Conservation (phyloP, 2,113 vertebrate genomes). For the Serilophus lunatus region DNA sequence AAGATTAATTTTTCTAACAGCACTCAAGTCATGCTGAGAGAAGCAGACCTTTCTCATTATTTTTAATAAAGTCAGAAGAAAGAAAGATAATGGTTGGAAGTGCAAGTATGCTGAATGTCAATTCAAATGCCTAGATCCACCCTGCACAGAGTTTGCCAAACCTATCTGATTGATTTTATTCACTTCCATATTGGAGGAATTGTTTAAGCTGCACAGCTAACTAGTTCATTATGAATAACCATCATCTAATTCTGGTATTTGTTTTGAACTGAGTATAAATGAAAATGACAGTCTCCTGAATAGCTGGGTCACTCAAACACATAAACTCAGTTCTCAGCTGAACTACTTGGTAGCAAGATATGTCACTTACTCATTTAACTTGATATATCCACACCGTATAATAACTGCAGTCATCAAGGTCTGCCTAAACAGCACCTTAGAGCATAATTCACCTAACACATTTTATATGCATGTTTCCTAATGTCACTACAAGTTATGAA, state of each 20-base stretch:
- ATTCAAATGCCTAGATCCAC: not conserved
- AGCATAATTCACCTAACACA: not conserved
- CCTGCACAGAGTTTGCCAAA: not conserved
- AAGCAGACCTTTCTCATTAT: not conserved
- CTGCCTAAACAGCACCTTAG: not conserved
- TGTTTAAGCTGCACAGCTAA: not conserved
- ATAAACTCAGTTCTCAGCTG: not conserved
- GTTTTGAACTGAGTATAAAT: not conserved
- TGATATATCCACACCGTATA: not conserved
- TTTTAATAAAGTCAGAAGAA: not conserved
- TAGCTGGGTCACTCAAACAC: not conserved
- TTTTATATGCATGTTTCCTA: not conserved
- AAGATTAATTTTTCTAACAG: not conserved
- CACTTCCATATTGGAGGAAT: not conserved
- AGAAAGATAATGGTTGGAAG: not conserved
- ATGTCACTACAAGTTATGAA: not conserved
- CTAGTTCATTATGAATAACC: not conserved
- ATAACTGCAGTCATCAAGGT: not conserved
- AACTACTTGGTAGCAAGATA: not conserved
- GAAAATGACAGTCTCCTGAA: not conserved
- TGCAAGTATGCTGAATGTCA: rapidly evolving
- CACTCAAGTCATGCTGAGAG: not conserved
- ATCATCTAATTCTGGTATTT: not conserved
- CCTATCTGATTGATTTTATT: not conserved
- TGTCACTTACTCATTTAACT: not conserved